Conservation (phyloP, 1,140 invertebrate species). For the Drosophila neocordata region DNA sequence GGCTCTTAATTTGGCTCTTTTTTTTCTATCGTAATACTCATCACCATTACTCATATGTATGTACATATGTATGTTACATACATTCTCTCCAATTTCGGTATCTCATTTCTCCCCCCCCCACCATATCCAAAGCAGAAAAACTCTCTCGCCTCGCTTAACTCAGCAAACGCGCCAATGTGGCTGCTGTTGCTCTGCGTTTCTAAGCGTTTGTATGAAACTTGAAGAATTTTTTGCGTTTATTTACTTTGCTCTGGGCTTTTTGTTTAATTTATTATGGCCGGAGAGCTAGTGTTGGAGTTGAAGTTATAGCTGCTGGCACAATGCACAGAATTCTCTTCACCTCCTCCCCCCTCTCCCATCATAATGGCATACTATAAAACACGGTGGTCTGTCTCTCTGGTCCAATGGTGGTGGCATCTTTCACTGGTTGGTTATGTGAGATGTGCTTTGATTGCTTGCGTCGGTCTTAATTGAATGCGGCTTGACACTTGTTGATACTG, state of each 20-base stretch:
- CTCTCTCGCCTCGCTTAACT: slow-evolving; percentile 2
- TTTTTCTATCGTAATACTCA: neutral
- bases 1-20: neutral
- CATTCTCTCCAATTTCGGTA: slow-evolving; percentile 3
- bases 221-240: slow-evolving; percentile 57
- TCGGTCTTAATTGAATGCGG: slow-evolving; percentile 57
- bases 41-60: neutral
- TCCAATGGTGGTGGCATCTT: neutral
- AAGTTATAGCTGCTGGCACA: neutral
- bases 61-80: neutral
- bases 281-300: neutral
- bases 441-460: slow-evolving; percentile 64
- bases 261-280: slow-evolving; percentile 33
- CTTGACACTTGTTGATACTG: slow-evolving; percentile 58
- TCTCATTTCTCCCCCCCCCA: neutral
- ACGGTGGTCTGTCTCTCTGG: slow-evolving; percentile 41
- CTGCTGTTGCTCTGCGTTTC: slow-evolving; percentile 17
- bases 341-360: no score
- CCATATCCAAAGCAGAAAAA: no score
- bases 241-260: slow-evolving; percentile 25
- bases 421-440: slow-evolving; percentile 3
- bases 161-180: slow-evolving; percentile 7
- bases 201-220: slow-evolving; percentile 11
- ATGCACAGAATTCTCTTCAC: no score
- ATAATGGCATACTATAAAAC: neutral